Percentiles rank a stretch among this genome's conserved stretches.
Conservation (phyloP, 2,797 vertebrate genomes). For the Champsocephalus esox region DNA sequence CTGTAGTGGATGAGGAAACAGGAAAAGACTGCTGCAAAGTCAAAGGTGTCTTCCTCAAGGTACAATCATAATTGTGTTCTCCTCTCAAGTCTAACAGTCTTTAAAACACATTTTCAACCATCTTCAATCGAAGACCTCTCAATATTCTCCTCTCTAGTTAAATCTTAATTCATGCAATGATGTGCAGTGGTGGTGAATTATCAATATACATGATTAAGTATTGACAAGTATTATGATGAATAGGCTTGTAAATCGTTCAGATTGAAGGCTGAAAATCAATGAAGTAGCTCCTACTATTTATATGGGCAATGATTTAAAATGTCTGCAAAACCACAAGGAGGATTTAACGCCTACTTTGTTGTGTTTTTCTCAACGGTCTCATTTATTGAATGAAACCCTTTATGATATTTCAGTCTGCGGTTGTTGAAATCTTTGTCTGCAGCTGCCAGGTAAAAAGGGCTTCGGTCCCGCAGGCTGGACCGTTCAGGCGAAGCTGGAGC, state of each 20-base stretch:
- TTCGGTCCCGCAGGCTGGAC: conserved; percentile 96
- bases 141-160: not conserved
- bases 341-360: not conserved
- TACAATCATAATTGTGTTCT: conserved; percentile 48
- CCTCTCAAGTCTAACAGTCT: not conserved
- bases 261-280: conserved; percentile 26
- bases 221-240: conserved; percentile 8
- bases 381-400: not conserved
- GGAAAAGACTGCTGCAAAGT: conserved; percentile 98
- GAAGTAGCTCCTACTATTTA: conserved; percentile 19
- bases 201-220: conserved; percentile 10
- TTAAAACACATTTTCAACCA: not conserved
- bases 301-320: not conserved
- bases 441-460: conserved; percentile 95
- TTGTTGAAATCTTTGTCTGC: conserved; percentile 37
- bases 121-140: not conserved
- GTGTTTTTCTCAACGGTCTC: not conserved
- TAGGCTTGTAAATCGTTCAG: conserved; percentile 4
- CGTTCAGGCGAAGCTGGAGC: conserved; percentile 96
- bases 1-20: conserved; percentile 92
- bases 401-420: not conserved
- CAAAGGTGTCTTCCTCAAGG: conserved; percentile 96
- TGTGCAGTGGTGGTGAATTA: not conserved
- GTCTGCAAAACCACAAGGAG: conserved; percentile 1
- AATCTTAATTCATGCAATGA: not conserved